phyloP scores from a whole-genome alignment of 2,113 vertebrate species.

The Alosa alosa region DNA sequence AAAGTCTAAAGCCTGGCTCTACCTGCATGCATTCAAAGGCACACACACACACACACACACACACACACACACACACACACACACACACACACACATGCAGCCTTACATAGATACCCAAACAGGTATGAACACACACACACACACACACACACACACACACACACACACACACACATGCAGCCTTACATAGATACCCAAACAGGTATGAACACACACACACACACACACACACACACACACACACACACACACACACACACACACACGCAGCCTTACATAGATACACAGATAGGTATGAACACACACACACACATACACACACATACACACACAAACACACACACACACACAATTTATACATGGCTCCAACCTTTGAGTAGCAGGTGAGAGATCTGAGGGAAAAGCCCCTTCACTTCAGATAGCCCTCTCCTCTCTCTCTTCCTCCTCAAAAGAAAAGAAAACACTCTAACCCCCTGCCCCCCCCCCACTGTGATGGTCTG shows the following conservation, averaged over 20 bases:
- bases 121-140: background rate
- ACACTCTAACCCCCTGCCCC: background rate
- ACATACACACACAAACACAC: background rate
- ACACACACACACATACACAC: background rate
- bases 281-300: too few relatives aligned
- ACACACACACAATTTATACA: background rate
- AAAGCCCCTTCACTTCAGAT: background rate
- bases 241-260: background rate
- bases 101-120: too few relatives aligned
- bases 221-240: background rate
- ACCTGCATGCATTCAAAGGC: background rate
- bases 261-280: background rate
- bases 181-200: too few relatives aligned
- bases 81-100: background rate
- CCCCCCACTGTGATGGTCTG: background rate
- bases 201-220: background rate
- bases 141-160: background rate
- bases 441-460: background rate
- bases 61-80: background rate
- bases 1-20: background rate
- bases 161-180: background rate
- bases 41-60: background rate
- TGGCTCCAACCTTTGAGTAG: conserved; percentile 2
- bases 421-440: background rate
- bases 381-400: background rate